Percentiles rank a stretch among this genome's conserved stretches.
Conservation (phyloP, 2,888 invertebrate species). For the Pseudolycoriella hygida region DNA sequence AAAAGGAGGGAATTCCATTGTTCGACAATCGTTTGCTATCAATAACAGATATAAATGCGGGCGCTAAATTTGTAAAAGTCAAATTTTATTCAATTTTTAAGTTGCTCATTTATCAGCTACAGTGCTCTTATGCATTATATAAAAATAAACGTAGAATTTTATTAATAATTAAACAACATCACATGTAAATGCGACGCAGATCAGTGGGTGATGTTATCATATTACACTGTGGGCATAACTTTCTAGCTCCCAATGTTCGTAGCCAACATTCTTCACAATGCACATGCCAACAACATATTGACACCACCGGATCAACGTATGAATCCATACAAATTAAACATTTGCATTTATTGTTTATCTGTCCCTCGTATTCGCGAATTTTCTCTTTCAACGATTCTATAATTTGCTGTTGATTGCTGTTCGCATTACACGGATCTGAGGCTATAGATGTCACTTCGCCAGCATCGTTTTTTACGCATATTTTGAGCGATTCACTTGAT, state of each 20-base stretch:
- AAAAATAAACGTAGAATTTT: no score
- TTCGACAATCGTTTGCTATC: no score
- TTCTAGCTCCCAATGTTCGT: slow-evolving; percentile 62
- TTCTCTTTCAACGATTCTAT: slow-evolving; percentile 58
- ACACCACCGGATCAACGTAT: slow-evolving; percentile 73
- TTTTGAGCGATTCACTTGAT: neutral
- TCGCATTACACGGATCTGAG: no score
- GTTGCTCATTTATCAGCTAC: no score
- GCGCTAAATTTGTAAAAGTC: no score
- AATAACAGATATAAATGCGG: no score
- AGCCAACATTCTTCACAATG: slow-evolving; percentile 77
- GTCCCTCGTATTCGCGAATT: slow-evolving; percentile 56
- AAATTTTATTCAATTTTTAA: no score
- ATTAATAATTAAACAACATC: slow-evolving; percentile 7
- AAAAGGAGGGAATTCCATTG: no score
- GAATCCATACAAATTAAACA: slow-evolving; percentile 81
- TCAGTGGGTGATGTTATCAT: slow-evolving; percentile 80
- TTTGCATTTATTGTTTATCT: slow-evolving; percentile 41
- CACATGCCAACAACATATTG: slow-evolving; percentile 93
- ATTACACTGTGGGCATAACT: slow-evolving; percentile 87
- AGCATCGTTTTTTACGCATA: neutral
- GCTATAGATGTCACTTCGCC: no score
- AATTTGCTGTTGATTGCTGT: slow-evolving; percentile 18
- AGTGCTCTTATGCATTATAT: no score
- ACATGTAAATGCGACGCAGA: slow-evolving; percentile 77